Base-by-base conservation (phyloP, 2,113 vertebrate genomes). In the Centropus bengalensis region DNA sequence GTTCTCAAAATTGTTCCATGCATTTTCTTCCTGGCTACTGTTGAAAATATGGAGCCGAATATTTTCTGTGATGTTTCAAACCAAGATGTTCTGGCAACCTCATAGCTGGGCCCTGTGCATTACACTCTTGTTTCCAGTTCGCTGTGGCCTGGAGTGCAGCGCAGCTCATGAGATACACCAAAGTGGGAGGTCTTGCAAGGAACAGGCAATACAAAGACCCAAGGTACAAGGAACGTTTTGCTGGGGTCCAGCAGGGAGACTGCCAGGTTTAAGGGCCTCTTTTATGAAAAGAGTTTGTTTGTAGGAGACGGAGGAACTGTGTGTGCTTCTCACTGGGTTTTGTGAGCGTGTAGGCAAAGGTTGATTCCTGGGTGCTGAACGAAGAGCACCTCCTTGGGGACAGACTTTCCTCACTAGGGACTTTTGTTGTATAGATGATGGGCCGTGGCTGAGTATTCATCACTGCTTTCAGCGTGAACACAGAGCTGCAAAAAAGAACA, bases 51-150 rank as follows among this genome's bases (percentile, higher is more conserved):
- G 93, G 95, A 96, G 95, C 95, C 0, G 95, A 96, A 96, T 96
- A 96, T 93, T 97, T 97, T 96, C 94, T 97, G 93, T 96, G 95
- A 95, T 96, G 95, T 97, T 97, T 97, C 94, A 97, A 97, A 96
- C 96, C 96, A 96, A 78, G 94, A 95, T 95, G 93, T 97, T 96
- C 95, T 97, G 96, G 96, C 96, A 97, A 23, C 60, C 82, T 96
- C 93, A 55, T 59, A 78, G 80, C 93, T 96, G 94, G 96, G 94
- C 94, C 93, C 88, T 95, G 92, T 92, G 94, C 94, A 28, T 96
- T 94, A 70, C 62, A 71, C 88, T 97, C 95, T 51, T 28, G 95
- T 88, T 97, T 97, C 95, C 96, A 97, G 94, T 95, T 95, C 5
- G 2, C 80, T 97, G 96, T 96, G 96, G 96, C 96, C 96, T 97